A percentile compares a stretch with the other conserved stretches of the same genome.
phyloP scores from a whole-genome alignment of 2,797 vertebrate species.

The Argya squamiceps region DNA sequence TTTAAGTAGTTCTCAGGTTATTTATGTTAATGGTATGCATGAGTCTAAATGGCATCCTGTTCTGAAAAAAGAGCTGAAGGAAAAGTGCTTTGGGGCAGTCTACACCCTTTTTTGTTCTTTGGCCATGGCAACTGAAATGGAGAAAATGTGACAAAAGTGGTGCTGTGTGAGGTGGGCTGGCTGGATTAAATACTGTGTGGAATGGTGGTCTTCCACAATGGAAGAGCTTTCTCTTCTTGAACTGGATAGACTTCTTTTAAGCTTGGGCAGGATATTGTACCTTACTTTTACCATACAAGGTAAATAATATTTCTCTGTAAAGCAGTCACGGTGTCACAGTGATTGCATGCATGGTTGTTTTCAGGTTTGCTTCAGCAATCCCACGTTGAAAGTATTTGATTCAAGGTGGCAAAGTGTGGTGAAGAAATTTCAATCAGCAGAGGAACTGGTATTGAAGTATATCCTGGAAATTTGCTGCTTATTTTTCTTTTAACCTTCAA shows the following conservation, averaged over 20 bases:
- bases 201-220: neutral
- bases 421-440: neutral
- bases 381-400: neutral
- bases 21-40: slow-evolving; percentile 41
- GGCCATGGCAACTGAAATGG: neutral
- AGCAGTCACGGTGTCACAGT: neutral
- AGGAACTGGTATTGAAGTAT: neutral
- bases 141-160: neutral
- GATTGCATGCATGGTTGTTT: neutral
- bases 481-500: neutral
- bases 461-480: neutral
- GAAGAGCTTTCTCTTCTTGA: neutral
- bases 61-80: neutral
- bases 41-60: slow-evolving; percentile 43
- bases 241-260: neutral
- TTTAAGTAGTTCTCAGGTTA: neutral
- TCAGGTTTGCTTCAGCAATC: neutral
- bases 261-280: neutral
- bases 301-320: neutral
- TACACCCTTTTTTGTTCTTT: neutral
- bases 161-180: neutral
- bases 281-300: neutral
- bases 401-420: neutral
- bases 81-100: slow-evolving; percentile 21
- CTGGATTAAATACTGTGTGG: neutral